Base-by-base conservation (phyloP, 2,888 invertebrate genomes). In the Hanleya hanleyi region DNA sequence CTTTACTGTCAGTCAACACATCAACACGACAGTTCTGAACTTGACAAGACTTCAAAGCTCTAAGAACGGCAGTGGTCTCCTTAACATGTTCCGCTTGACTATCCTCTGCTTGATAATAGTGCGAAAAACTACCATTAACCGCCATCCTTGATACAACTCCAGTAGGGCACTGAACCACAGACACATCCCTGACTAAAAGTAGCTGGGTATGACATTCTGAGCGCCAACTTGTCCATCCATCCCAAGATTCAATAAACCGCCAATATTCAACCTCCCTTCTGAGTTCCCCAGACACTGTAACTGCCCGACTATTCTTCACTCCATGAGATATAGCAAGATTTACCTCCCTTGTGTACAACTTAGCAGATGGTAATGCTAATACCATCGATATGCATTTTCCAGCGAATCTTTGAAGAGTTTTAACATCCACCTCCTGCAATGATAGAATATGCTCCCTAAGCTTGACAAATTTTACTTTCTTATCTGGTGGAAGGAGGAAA, bases 291-390 rank as follows among this genome's bases (percentile, higher is more conserved):
- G 35, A 37, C 26, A 36, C 66, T 57, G 51, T 66, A 6, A 22
- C 1, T 26, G 49, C 32, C 38, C 5, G 9, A 15, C n/a, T 12
- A 37, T 29, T 76, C 61, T 66, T 6, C 69, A 65, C 1, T 36
- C 35, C 36, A 12, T 9, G 38, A 61, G 41, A 0, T 57, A 26
- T 37, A 51, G 62, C 29, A 47, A n/a, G 32, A 32, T 49, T 22
- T 68, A 72, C 15, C 68, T 32, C 37, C 68, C 68, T 18, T 38
- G 32, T 26, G 72, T n/a, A n/a, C n/a, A n/a, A n/a, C n/a, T n/a
- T n/a, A n/a, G n/a, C n/a, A n/a, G n/a, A n/a, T n/a, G 1, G 51
- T 68, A n/a, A 49, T 64, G 6, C 68, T 36, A 36, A 36, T 29
- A 6, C 32, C 68, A 72, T 64, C n/a, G 69, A 72, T 22, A 72